Percentiles rank a stretch among this genome's conserved stretches.
These are phyloP conservation scores for Catharus minimus DNA, from an alignment of 2,113 vertebrate species.

Conservation along the genomic window DNA sequence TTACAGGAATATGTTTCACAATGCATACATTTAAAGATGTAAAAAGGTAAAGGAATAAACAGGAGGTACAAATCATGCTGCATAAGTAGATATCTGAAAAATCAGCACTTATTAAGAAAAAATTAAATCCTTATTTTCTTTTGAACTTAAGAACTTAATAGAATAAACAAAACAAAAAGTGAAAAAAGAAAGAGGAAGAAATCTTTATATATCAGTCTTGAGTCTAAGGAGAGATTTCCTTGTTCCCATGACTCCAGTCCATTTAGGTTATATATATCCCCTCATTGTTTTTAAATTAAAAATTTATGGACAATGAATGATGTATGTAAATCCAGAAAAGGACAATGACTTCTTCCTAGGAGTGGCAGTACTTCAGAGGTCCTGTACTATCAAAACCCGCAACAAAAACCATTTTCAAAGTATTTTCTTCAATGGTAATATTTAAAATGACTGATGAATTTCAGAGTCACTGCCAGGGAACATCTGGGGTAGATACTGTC, in stretches of 20 bases:
- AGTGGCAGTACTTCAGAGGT: background rate
- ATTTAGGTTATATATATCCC: background rate
- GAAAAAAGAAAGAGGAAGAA: background rate
- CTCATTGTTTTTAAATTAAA: background rate
- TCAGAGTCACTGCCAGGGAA: background rate
- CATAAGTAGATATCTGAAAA: background rate
- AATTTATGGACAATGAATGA: background rate
- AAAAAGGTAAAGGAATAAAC: background rate
- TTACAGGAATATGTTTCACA: background rate
- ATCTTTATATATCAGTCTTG: background rate
- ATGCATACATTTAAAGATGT: background rate
- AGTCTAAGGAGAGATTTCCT: background rate
- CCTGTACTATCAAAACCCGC: background rate
- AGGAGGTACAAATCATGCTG: background rate
- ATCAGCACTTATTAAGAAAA: background rate
- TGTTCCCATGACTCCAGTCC: background rate
- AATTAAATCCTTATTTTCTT: background rate
- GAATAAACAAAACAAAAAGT: background rate
- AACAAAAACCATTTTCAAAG: background rate
- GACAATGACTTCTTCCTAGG: background rate
- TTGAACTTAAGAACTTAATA: background rate
- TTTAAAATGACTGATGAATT: background rate
- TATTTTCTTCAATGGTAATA: background rate
- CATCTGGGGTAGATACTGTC: too few species aligned
- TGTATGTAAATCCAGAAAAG: background rate